These are phyloP conservation scores for Lamproptera curius DNA, from an alignment of 2,888 invertebrate genomes.

Conservation along the genomic window DNA sequence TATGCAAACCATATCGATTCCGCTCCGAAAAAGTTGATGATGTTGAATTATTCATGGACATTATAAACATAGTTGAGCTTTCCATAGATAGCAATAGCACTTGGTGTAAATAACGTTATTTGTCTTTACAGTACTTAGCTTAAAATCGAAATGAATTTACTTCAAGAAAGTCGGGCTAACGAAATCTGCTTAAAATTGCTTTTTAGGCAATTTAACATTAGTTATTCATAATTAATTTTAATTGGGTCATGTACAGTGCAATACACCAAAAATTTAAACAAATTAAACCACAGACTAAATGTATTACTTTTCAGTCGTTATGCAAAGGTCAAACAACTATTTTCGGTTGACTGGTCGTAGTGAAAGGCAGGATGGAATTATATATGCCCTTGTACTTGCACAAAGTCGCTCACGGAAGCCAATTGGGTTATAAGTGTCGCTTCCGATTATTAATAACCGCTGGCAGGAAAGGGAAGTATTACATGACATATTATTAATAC, in stretches of 20 bases:
- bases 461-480: constrained; percentile 4
- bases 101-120: not conserved
- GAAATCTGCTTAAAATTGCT: not conserved
- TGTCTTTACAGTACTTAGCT: not conserved
- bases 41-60: constrained; percentile 1
- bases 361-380: not conserved
- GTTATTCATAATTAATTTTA: not conserved
- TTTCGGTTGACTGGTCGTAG: not conserved
- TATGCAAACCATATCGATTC: constrained; percentile 6
- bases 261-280: not conserved
- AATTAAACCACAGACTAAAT: not conserved
- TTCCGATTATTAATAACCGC: constrained; percentile 14
- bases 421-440: constrained; percentile 1
- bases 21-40: not conserved
- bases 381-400: not conserved
- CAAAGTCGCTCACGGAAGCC: not conserved
- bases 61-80: not conserved
- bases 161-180: not conserved
- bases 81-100: too few species aligned
- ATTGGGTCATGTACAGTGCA: too few species aligned
- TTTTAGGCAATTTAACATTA: not conserved
- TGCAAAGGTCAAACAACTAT: not conserved
- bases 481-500: not conserved
- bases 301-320: not conserved
- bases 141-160: not conserved